Conservation (phyloP, 2,888 invertebrate genomes). For the Ametastegia equiseti region DNA sequence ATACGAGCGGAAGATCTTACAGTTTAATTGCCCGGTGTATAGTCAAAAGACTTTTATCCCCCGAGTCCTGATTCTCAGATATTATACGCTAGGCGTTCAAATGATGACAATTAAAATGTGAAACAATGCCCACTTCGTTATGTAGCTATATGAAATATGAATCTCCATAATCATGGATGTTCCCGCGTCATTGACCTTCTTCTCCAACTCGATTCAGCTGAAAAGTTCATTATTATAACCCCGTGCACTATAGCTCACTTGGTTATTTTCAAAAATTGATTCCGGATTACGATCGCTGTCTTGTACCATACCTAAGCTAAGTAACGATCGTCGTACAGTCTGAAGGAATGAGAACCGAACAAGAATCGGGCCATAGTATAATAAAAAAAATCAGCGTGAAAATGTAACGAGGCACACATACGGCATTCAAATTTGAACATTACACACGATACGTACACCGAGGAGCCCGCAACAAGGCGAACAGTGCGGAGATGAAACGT, state of each 20-base stretch:
- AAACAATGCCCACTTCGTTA: background rate
- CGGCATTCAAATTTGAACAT: background rate
- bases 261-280: background rate
- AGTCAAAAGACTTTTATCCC: background rate
- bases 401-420: background rate
- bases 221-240: constrained; percentile 3
- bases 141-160: background rate
- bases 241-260: background rate
- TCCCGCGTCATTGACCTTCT: constrained; percentile 43
- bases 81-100: background rate
- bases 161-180: constrained; percentile 7
- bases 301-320: background rate
- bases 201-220: background rate
- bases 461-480: background rate
- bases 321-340: background rate
- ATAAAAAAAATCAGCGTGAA: background rate
- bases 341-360: background rate
- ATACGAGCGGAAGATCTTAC: constrained; percentile 1
- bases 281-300: background rate
- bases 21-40: constrained; percentile 13
- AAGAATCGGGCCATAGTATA: background rate
- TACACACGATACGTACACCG: background rate
- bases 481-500: background rate
- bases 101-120: constrained; percentile 15
- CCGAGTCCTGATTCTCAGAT: constrained; percentile 44